Conservation (phyloP, 2,888 invertebrate genomes). For the Mylabris sibirica region DNA sequence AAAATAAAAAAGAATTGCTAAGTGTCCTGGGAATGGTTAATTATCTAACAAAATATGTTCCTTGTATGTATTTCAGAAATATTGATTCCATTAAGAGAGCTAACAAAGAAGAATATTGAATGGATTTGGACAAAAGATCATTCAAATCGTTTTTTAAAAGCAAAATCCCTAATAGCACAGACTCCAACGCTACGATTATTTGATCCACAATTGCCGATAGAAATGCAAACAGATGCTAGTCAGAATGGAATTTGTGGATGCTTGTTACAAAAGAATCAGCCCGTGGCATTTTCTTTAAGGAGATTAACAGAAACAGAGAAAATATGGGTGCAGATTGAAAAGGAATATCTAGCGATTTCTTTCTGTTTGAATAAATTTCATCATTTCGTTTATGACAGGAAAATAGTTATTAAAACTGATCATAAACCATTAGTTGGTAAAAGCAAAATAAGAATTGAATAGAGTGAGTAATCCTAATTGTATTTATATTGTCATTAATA, state of each 20-base stretch:
- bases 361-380: slow-evolving; percentile 49
- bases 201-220: slow-evolving; percentile 38
- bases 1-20: slow-evolving; percentile 44
- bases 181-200: slow-evolving; percentile 36
- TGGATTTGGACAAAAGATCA: slow-evolving; percentile 38
- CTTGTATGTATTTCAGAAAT: slow-evolving; percentile 33
- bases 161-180: slow-evolving; percentile 39
- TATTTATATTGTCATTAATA: no score
- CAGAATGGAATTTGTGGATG: slow-evolving; percentile 38
- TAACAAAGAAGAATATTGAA: slow-evolving; percentile 42
- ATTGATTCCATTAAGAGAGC: slow-evolving; percentile 31
- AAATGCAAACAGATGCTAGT: slow-evolving; percentile 39
- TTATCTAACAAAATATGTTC: slow-evolving; percentile 40
- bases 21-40: slow-evolving; percentile 46
- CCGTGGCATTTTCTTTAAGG: slow-evolving; percentile 44
- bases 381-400: slow-evolving; percentile 49
- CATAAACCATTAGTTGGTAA: slow-evolving; percentile 48
- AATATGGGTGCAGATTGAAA: slow-evolving; percentile 46
- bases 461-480: slow-evolving; percentile 25
- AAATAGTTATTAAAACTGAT: slow-evolving; percentile 42
- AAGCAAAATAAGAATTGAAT: slow-evolving; percentile 34
- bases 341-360: slow-evolving; percentile 48
- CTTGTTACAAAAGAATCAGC: slow-evolving; percentile 38
- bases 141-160: slow-evolving; percentile 33
- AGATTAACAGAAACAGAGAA: slow-evolving; percentile 40